These are phyloP conservation scores for Petrosia ficiformis DNA, from an alignment of 37 sponge, comb jelly and placozoan genomes.

Conservation along the genomic window DNA sequence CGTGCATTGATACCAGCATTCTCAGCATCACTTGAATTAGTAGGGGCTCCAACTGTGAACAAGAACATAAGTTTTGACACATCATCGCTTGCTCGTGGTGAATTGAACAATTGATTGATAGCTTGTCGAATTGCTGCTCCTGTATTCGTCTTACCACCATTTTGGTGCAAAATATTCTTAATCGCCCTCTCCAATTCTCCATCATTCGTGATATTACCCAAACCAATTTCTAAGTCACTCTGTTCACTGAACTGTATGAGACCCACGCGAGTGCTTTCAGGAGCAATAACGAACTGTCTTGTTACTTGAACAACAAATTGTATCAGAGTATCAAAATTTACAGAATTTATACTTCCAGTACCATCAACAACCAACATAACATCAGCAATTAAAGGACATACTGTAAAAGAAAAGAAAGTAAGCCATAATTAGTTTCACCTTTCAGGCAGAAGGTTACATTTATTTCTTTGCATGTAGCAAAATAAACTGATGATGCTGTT, in stretches of 20 bases:
- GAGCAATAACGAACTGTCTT: not conserved
- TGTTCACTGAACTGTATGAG: not conserved
- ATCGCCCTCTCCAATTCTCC: not conserved
- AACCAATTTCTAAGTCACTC: not conserved
- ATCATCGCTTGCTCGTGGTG: too few relatives aligned
- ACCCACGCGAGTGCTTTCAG: not conserved
- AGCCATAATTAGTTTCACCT: too few relatives aligned
- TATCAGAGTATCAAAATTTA: not conserved
- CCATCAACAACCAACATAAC: not conserved
- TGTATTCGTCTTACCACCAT: not conserved
- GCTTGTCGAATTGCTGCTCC: not conserved
- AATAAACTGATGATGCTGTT: too few relatives aligned
- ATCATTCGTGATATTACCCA: not conserved
- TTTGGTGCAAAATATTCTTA: not conserved
- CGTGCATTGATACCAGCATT: not conserved
- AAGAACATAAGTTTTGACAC: not conserved
- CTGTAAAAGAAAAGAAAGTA: too few relatives aligned
- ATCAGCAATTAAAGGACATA: too few relatives aligned
- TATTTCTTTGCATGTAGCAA: too few relatives aligned
- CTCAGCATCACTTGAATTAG: not conserved
- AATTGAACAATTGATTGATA: too few relatives aligned
- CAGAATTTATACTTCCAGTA: not conserved
- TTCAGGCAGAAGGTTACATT: too few relatives aligned
- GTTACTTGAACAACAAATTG: not conserved
- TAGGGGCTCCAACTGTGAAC: not conserved